Evolutionary conservation across 2,888 invertebrate genomes (phyloP).

Genomic region (Cataglyphis cursor): DNA sequence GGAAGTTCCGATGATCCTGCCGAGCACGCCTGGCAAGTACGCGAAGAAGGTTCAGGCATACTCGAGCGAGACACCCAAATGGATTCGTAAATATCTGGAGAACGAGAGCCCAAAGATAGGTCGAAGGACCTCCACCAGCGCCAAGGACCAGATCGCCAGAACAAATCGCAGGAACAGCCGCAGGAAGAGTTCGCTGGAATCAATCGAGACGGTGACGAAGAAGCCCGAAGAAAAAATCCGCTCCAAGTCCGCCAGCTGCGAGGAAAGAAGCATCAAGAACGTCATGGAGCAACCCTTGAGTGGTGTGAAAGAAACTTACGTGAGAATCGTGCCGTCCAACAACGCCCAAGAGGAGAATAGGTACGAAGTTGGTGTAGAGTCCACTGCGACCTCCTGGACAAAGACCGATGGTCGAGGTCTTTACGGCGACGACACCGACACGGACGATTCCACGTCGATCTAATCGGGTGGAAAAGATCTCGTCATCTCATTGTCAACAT

Average conservation of each 20-base stretch:
- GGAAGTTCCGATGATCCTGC: slow-evolving; percentile 81
- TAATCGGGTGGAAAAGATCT: slow-evolving; percentile 62
- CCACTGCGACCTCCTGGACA: slow-evolving; percentile 67
- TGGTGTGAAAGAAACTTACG: slow-evolving; percentile 77
- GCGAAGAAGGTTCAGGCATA: slow-evolving; percentile 81
- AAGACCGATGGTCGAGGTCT: slow-evolving; percentile 67
- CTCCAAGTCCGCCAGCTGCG: slow-evolving; percentile 68
- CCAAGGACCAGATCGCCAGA: slow-evolving; percentile 42
- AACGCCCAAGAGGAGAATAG: slow-evolving; percentile 74
- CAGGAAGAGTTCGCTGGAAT: slow-evolving; percentile 75
- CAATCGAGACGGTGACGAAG: slow-evolving; percentile 60
- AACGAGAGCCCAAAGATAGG: slow-evolving; percentile 71
- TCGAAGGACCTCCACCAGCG: slow-evolving; percentile 47
- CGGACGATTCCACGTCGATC: slow-evolving; percentile 84
- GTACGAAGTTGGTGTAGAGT: slow-evolving; percentile 78
- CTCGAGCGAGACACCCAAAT: slow-evolving; percentile 82
- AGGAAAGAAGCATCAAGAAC: slow-evolving; percentile 56
- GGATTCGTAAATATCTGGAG: slow-evolving; percentile 82
- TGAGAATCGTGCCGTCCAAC: slow-evolving; percentile 76
- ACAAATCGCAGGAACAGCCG: slow-evolving; percentile 65
- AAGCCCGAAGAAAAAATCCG: slow-evolving; percentile 64
- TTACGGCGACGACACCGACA: slow-evolving; percentile 79
- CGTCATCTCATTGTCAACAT: background rate
- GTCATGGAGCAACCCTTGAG: slow-evolving; percentile 65
- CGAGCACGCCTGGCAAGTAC: slow-evolving; percentile 77